Percentiles rank a stretch among this genome's conserved stretches.
Conservation (phyloP, 1,140 invertebrate species). For the Coelopa frigida region DNA sequence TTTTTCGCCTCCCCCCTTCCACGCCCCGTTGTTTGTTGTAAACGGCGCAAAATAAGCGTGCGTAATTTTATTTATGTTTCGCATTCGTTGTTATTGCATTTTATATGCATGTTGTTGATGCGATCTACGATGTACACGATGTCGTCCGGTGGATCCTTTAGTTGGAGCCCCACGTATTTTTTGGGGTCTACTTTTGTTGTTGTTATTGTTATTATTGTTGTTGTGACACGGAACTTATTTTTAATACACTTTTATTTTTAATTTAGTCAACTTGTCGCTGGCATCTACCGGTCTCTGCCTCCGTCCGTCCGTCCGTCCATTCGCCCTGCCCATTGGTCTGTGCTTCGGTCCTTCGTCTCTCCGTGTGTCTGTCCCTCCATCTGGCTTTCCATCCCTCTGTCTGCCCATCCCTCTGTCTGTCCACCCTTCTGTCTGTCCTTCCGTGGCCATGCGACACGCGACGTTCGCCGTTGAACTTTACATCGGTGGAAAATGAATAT, state of each 20-base stretch:
- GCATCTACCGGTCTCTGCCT: neutral
- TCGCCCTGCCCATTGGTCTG: neutral
- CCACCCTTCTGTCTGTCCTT: neutral
- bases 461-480: slow-evolving; percentile 28
- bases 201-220: slow-evolving; percentile 5
- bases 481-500: slow-evolving; percentile 44
- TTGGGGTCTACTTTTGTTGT: neutral
- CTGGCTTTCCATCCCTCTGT: neutral
- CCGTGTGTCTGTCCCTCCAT: neutral
- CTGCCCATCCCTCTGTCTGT: neutral
- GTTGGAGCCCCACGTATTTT: too few species aligned
- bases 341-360: neutral
- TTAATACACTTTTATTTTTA: slow-evolving; percentile 38
- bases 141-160: too few species aligned
- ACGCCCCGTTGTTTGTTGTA: too few species aligned
- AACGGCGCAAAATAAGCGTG: slow-evolving; percentile 40
- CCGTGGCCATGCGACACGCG: too few species aligned
- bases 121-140: slow-evolving; percentile 24
- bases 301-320: neutral
- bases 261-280: slow-evolving; percentile 34
- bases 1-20: too few species aligned
- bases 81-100: slow-evolving; percentile 15
- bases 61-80: slow-evolving; percentile 45
- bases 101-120: slow-evolving; percentile 5
- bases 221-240: slow-evolving; percentile 11